phyloP scores from a whole-genome alignment of 92 coral and sea anemone species.

The Nematostella vectensis region DNA sequence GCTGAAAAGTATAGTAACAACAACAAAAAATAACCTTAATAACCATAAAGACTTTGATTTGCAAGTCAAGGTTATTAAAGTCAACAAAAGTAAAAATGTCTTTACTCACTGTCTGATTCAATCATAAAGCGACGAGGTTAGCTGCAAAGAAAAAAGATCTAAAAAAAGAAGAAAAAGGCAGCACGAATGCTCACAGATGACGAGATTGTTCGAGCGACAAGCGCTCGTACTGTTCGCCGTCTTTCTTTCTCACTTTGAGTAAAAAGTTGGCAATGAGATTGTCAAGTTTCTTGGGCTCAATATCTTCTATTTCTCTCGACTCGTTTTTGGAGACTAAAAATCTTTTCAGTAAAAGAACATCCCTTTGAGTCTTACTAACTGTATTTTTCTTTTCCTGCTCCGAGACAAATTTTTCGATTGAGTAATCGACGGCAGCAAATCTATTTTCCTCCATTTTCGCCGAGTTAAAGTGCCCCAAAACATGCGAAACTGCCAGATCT shows the following conservation, averaged over 20 bases:
- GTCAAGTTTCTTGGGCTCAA: slow-evolving; percentile 9
- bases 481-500: background rate
- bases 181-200: too few species aligned
- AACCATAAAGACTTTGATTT: too few species aligned
- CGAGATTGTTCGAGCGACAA: too few species aligned
- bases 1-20: too few species aligned
- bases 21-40: too few species aligned
- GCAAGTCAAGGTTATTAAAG: too few species aligned
- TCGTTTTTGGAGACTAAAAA: slow-evolving; percentile 14
- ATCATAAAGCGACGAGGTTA: too few species aligned
- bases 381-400: slow-evolving; percentile 26
- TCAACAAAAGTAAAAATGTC: too few species aligned
- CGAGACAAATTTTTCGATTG: slow-evolving; percentile 8
- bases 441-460: slow-evolving; percentile 4
- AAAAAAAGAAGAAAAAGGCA: too few species aligned
- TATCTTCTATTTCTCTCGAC: slow-evolving; percentile 17
- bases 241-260: background rate
- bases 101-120: too few species aligned
- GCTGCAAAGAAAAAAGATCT: too few species aligned
- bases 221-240: background rate
- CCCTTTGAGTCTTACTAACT: slow-evolving; percentile 14
- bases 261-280: background rate
- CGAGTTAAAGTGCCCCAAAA: background rate
- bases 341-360: slow-evolving; percentile 23
- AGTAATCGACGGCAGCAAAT: slow-evolving; percentile 12